phyloP scores from a whole-genome alignment of 2,888 invertebrate species.

The Papilio demoleus region DNA sequence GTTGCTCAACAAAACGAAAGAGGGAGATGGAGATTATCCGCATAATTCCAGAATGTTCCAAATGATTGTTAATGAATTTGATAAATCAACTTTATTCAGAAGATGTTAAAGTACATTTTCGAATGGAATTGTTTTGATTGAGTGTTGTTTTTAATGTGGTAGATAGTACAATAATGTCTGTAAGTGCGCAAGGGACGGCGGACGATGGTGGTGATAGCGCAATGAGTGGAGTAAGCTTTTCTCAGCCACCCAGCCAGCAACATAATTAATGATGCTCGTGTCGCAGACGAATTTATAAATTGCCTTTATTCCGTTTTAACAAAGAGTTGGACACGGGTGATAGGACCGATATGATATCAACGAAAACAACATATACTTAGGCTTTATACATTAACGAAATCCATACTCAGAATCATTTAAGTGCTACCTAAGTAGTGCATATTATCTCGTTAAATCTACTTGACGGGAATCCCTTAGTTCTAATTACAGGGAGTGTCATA shows the following conservation, averaged over 20 bases:
- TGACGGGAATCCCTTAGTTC: too few species aligned
- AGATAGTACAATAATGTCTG: conserved; percentile 47
- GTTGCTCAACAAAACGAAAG: conserved; percentile 73
- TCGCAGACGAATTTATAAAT: conserved; percentile 82
- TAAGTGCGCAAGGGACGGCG: conserved; percentile 68
- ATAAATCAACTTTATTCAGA: conserved; percentile 41
- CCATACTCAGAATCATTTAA: not conserved
- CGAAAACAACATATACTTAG: conserved; percentile 63
- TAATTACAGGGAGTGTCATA: too few species aligned
- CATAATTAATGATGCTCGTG: conserved; percentile 83
- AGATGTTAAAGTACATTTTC: conserved; percentile 40
- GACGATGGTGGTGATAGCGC: conserved; percentile 78
- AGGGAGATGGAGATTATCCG: conserved; percentile 63
- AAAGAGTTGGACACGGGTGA: conserved; percentile 71
- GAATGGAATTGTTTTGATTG: conserved; percentile 5
- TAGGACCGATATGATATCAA: conserved; percentile 65
- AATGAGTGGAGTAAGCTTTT: conserved; percentile 83
- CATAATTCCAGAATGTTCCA: conserved; percentile 37
- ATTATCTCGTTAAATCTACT: too few species aligned
- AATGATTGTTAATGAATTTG: conserved; percentile 13
- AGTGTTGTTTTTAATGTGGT: conserved; percentile 44
- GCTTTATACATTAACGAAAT: conserved; percentile 28
- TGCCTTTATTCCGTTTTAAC: conserved; percentile 78
- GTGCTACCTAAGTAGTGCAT: too few species aligned
- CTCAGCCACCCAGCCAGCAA: conserved; percentile 84